phyloP scores from a whole-genome alignment of 2,797 vertebrate species.

The Furcifer pardalis region DNA sequence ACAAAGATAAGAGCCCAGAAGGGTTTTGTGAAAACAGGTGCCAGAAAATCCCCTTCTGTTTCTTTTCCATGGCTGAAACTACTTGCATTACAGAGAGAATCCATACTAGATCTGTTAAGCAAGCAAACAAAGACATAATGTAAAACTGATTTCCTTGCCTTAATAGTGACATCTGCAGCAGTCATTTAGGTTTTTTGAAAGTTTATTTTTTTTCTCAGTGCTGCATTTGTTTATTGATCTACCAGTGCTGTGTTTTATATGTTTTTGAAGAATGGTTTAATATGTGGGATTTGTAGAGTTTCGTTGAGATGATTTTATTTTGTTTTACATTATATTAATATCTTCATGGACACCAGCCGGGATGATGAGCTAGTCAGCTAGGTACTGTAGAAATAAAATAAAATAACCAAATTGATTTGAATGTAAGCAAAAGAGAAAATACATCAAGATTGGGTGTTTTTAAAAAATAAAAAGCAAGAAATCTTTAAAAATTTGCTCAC shows the following conservation, averaged over 20 bases:
- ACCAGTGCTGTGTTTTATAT: too few species aligned
- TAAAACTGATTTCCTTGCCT: slow-evolving; percentile 22
- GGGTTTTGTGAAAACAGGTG: not conserved
- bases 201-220: too few species aligned
- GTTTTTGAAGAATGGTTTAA: too few species aligned
- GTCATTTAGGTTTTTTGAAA: not conserved
- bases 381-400: too few species aligned
- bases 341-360: too few species aligned
- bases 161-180: not conserved
- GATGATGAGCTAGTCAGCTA: too few species aligned
- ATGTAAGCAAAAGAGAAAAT: not conserved
- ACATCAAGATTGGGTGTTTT: not conserved
- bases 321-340: too few species aligned
- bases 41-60: not conserved
- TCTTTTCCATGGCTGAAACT: not conserved
- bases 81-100: slow-evolving; percentile 19
- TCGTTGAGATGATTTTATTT: too few species aligned
- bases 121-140: slow-evolving; percentile 24
- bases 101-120: slow-evolving; percentile 24
- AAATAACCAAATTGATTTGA: too few species aligned
- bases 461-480: not conserved
- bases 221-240: too few species aligned
- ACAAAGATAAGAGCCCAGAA: not conserved
- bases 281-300: too few species aligned
- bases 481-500: not conserved